Percentiles rank a stretch among this genome's conserved stretches.
These are phyloP conservation scores for Drosophila willistoni DNA, from an alignment of 1,140 invertebrate species.

Conservation along the genomic window DNA sequence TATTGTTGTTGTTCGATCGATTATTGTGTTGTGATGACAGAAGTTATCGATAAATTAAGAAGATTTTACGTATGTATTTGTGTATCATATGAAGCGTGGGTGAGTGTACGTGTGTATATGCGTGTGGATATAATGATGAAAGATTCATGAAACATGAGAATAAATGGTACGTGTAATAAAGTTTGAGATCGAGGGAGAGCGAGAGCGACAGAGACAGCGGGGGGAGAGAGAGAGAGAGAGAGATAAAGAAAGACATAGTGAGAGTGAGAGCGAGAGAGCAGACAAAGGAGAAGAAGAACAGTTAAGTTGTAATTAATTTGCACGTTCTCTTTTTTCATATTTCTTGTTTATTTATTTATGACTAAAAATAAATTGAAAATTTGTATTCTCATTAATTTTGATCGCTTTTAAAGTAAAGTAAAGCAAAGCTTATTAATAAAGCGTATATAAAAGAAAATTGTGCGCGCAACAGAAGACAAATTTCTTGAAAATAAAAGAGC, in stretches of 20 bases:
- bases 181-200: constrained; percentile 30
- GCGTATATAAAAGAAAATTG: neutral
- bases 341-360: constrained; percentile 32
- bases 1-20: constrained; percentile 38
- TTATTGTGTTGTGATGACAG: constrained; percentile 36
- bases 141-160: constrained; percentile 20
- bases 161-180: constrained; percentile 5
- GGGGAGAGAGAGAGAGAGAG: constrained; percentile 38
- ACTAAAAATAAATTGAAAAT: constrained; percentile 34
- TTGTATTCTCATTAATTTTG: neutral
- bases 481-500: neutral
- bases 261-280: constrained; percentile 70
- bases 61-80: constrained; percentile 24
- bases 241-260: constrained; percentile 54
- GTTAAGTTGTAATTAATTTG: constrained; percentile 65
- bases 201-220: constrained; percentile 34
- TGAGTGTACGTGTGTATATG: constrained; percentile 20
- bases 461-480: neutral
- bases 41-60: constrained; percentile 41
- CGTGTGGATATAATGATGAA: constrained; percentile 18
- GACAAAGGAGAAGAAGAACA: constrained; percentile 73
- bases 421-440: constrained; percentile 3
- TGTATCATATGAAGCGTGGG: constrained; percentile 35
- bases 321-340: constrained; percentile 12
- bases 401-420: neutral